Percentiles rank a stretch among this genome's conserved stretches.
These are phyloP conservation scores for Armadillidium nasatum DNA, from an alignment of 1,140 invertebrate species.

Conservation along the genomic window DNA sequence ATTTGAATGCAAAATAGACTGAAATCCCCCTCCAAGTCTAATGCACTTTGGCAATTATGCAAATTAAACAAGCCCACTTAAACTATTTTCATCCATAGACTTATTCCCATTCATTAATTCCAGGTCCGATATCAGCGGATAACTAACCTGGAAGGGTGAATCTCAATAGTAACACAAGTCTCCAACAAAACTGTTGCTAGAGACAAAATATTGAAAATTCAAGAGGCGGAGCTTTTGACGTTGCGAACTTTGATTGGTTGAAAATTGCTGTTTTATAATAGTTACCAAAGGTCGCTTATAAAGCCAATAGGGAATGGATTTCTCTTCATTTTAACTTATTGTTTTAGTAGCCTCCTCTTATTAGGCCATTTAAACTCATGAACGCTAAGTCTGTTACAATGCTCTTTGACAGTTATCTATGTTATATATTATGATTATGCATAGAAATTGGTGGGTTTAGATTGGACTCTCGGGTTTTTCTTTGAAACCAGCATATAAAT, in stretches of 20 bases:
- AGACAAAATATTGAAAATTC: background rate
- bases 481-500: background rate
- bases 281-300: background rate
- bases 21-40: background rate
- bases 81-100: background rate
- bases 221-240: background rate
- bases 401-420: conserved; percentile 1
- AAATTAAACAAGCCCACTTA: background rate
- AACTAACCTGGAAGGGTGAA: background rate
- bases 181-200: background rate
- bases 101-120: background rate
- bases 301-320: background rate
- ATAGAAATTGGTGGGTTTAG: background rate
- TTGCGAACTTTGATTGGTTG: background rate
- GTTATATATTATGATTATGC: conserved; percentile 9
- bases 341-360: background rate
- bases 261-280: background rate
- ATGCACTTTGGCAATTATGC: background rate
- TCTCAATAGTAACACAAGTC: background rate
- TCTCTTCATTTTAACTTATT: background rate
- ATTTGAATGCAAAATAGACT: background rate
- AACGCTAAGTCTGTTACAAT: background rate
- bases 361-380: conserved; percentile 5
- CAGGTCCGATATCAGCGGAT: background rate
- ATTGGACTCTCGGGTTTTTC: background rate